These are phyloP conservation scores for Penaeus vannamei DNA, from an alignment of 1,140 invertebrate species.

Conservation along the genomic window DNA sequence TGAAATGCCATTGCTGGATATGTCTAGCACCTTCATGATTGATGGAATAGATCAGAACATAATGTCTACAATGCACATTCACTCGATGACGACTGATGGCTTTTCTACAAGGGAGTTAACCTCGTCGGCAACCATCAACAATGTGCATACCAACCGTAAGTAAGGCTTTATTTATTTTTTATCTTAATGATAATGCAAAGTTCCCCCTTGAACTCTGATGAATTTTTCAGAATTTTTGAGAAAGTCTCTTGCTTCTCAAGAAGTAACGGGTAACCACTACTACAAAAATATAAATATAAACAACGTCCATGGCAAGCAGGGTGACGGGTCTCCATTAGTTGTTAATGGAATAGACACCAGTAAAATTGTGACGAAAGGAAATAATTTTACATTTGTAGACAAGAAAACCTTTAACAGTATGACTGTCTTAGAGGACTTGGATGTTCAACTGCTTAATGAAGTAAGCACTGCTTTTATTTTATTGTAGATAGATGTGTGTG, in stretches of 20 bases:
- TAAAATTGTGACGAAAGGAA: background rate
- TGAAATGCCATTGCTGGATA: background rate
- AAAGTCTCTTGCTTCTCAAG: background rate
- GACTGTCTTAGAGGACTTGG: background rate
- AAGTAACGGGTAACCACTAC: conserved; percentile 5
- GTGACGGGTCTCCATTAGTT: background rate
- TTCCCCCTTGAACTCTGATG: too few relatives aligned
- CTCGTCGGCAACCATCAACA: conserved; percentile 1
- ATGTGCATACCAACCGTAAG: conserved; percentile 16
- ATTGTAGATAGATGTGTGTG: too few relatives aligned
- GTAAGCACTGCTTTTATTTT: background rate
- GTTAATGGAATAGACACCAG: conserved; percentile 41
- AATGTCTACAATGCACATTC: background rate
- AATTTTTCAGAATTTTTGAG: conserved; percentile 30
- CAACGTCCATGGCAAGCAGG: background rate
- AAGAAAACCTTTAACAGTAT: conserved; percentile 30
- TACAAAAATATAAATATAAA: background rate
- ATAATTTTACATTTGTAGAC: conserved; percentile 16
- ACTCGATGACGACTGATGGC: background rate
- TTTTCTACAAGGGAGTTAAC: background rate
- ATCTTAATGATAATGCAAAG: too few relatives aligned
- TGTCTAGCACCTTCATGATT: background rate
- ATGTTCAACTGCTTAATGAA: background rate
- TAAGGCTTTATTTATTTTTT: too few relatives aligned
- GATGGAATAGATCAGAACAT: conserved; percentile 26